phyloP scores from a whole-genome alignment of 2,797 vertebrate genomes.

The Enteromius fasciolatus region DNA sequence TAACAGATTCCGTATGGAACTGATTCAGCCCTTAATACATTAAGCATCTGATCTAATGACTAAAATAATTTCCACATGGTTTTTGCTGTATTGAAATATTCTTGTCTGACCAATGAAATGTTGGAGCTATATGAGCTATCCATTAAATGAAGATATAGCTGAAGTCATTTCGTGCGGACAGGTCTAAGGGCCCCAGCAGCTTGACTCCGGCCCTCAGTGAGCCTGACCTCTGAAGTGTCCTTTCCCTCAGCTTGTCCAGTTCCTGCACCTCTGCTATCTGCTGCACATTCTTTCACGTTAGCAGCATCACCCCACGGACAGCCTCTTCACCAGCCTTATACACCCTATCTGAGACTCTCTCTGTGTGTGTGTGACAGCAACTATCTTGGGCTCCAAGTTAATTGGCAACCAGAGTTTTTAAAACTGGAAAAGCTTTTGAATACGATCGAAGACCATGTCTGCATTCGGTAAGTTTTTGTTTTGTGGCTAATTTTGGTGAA shows the following conservation, averaged over 20 bases:
- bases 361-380: conserved; percentile 8
- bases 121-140: background rate
- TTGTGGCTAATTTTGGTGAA: background rate
- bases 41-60: background rate
- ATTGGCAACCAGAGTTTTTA: conserved; percentile 57
- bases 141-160: background rate
- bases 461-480: conserved; percentile 72
- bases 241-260: conserved; percentile 70
- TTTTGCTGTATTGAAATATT: background rate
- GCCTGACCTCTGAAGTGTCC: conserved; percentile 78
- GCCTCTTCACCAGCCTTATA: conserved; percentile 59
- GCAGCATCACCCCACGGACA: conserved; percentile 79
- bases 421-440: conserved; percentile 46
- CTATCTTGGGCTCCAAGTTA: conserved; percentile 52
- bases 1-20: no score
- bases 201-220: conserved; percentile 56
- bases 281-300: conserved; percentile 84
- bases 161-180: background rate
- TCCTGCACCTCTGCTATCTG: conserved; percentile 79
- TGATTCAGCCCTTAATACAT: background rate
- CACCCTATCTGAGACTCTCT: conserved; percentile 44
- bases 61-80: no score
- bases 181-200: conserved; percentile 33
- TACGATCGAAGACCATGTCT: conserved; percentile 69
- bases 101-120: background rate